phyloP scores from a whole-genome alignment of 2,888 invertebrate species.

The Scaptomyza parva region DNA sequence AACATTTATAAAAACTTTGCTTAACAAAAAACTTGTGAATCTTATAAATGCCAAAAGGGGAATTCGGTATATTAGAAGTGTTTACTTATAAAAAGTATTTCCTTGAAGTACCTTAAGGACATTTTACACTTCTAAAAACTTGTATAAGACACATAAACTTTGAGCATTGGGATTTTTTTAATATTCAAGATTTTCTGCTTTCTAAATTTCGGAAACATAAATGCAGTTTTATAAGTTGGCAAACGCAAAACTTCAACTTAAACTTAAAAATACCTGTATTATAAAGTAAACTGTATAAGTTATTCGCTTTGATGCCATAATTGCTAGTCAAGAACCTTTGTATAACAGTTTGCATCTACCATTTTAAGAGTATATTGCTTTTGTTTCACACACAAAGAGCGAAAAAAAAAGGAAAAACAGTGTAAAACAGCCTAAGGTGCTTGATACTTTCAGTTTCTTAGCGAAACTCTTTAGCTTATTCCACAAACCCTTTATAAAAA shows the following conservation, averaged over 20 bases:
- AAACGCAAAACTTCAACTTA: not conserved
- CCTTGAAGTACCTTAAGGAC: fast-evolving
- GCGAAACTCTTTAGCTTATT: no score
- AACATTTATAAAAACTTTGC: not conserved
- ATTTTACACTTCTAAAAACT: not conserved
- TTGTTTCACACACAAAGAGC: conserved; percentile 2
- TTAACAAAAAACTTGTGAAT: not conserved
- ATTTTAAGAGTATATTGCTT: conserved; percentile 14
- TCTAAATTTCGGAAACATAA: conserved; percentile 26
- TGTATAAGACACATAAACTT: not conserved
- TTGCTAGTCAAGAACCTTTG: not conserved
- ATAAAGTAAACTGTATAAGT: not conserved
- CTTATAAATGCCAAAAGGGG: not conserved
- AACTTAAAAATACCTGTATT: not conserved
- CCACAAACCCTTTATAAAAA: no score
- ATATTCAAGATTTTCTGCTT: not conserved
- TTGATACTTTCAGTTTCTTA: no score
- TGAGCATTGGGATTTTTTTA: not conserved
- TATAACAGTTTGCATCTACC: conserved; percentile 35
- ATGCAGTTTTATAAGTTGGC: not conserved
- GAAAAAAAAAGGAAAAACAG: no score
- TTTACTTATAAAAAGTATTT: not conserved
- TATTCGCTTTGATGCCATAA: conserved; percentile 25
- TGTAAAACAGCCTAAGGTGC: no score
- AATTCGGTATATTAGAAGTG: not conserved